Evolutionary conservation across 2,888 invertebrate genomes (phyloP).

Genomic region (Nysson spinosus): DNA sequence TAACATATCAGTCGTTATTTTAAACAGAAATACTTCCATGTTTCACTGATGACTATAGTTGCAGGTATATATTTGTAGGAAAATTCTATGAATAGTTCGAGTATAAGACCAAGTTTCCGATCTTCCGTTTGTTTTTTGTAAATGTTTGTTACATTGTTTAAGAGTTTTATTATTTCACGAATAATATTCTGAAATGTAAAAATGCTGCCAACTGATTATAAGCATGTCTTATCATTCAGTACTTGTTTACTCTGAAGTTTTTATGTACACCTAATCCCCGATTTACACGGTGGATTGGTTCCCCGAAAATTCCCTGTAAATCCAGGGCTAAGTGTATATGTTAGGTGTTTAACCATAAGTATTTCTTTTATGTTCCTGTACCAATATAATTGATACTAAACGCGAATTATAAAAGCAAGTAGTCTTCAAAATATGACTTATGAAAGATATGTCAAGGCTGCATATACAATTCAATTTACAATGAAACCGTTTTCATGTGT

Average conservation of each 20-base stretch:
- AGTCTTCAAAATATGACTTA: conserved; percentile 21
- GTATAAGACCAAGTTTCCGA: conserved; percentile 9
- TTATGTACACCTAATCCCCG: too few species aligned
- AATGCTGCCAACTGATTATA: conserved; percentile 52
- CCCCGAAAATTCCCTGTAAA: too few species aligned
- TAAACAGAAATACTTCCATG: conserved; percentile 17
- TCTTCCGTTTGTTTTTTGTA: conserved; percentile 30
- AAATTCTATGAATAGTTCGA: too few species aligned
- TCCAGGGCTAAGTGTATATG: too few species aligned
- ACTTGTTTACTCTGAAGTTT: conserved; percentile 35
- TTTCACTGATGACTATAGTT: conserved; percentile 28
- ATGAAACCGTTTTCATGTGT: conserved; percentile 28
- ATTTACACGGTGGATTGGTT: too few species aligned
- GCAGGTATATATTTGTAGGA: too few species aligned
- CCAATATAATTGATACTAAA: conserved; percentile 20
- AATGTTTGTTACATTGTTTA: conserved; percentile 12
- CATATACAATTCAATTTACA: conserved; percentile 12
- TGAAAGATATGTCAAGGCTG: conserved; percentile 5
- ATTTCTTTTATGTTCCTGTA: conserved; percentile 27
- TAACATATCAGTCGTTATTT: conserved; percentile 42
- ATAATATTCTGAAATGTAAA: conserved; percentile 53
- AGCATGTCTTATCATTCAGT: conserved; percentile 43
- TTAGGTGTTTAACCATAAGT: conserved; percentile 9
- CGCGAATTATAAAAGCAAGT: conserved; percentile 12
- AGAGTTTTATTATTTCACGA: conserved; percentile 39